phyloP scores from a whole-genome alignment of 2,888 invertebrate genomes.

The Parapristionchus giblindavisi region DNA sequence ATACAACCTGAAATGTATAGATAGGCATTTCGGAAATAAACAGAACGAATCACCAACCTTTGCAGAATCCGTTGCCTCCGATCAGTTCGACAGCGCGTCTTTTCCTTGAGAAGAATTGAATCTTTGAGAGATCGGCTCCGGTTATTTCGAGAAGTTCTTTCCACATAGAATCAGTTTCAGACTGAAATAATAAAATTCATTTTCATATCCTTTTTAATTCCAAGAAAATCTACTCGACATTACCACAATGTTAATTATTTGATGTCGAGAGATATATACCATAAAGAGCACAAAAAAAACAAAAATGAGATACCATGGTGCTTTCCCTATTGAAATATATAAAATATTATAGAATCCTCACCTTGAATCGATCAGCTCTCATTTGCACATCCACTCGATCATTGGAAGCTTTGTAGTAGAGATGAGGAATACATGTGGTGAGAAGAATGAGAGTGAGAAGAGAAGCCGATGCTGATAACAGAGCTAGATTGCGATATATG shows the following conservation, averaged over 20 bases:
- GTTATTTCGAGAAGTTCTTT: slow-evolving; percentile 15
- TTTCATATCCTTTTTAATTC: not conserved
- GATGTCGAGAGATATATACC: not conserved
- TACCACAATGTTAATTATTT: no score
- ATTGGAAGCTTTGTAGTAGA: slow-evolving; percentile 28
- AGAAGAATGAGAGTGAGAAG: slow-evolving; percentile 36
- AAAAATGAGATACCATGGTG: no score
- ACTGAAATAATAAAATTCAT: slow-evolving; percentile 38
- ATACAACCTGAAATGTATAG: slow-evolving; percentile 55
- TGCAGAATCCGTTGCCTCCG: slow-evolving; percentile 54
- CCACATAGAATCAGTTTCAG: slow-evolving; percentile 34
- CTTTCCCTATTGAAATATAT: no score
- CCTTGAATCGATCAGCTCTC: slow-evolving; percentile 8
- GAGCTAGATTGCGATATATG: slow-evolving; percentile 38
- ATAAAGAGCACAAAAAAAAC: not conserved
- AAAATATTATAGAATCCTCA: no score
- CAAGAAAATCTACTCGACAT: not conserved
- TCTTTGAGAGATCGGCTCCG: slow-evolving; percentile 32
- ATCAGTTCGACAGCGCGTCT: slow-evolving; percentile 47
- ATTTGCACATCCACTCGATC: slow-evolving; percentile 30
- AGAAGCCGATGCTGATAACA: slow-evolving; percentile 36
- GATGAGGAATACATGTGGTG: slow-evolving; percentile 36
- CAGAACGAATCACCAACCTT: slow-evolving; percentile 22
- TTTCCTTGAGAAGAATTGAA: slow-evolving; percentile 58
- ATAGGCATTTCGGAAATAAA: not conserved